A percentile compares a stretch with the other conserved stretches of the same genome.
These are phyloP conservation scores for Oenanthe oenanthe DNA, from an alignment of 2,113 vertebrate species.

Conservation along the genomic window DNA sequence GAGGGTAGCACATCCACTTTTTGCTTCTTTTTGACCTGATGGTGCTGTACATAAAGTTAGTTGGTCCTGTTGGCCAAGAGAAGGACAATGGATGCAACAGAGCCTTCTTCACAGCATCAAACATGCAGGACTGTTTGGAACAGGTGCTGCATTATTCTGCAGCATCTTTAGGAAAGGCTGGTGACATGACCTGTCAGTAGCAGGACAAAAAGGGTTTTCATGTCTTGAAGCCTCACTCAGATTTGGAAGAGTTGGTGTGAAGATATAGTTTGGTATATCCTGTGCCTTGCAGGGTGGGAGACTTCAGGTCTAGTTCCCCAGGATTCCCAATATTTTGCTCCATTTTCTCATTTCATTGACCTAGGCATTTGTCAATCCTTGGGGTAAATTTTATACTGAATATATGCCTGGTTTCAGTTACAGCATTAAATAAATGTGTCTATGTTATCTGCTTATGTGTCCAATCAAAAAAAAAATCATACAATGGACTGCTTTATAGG, in stretches of 20 bases:
- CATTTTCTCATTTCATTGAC: not conserved
- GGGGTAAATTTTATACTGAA: not conserved
- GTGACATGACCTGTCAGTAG: not conserved
- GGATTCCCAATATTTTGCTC: not conserved
- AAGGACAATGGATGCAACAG: not conserved
- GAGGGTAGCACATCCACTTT: not conserved
- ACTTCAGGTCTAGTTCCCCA: not conserved
- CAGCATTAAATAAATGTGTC: not conserved
- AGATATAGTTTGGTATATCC: not conserved
- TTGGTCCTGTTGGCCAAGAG: not conserved
- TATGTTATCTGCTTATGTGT: not conserved
- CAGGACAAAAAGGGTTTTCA: not conserved
- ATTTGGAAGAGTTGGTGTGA: not conserved
- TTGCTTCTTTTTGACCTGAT: not conserved
- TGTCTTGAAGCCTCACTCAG: not conserved
- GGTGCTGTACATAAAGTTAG: not conserved
- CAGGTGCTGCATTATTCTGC: not conserved
- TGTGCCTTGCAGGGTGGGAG: rapidly evolving
- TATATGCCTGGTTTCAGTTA: not conserved
- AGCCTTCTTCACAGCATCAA: not conserved
- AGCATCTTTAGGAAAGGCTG: not conserved
- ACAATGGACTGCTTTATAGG: not conserved
- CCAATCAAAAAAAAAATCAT: not conserved
- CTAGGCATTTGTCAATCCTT: not conserved
- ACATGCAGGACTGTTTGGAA: not conserved